Base-by-base conservation (phyloP, 2,888 invertebrate genomes). In the Drosophila neutralis region DNA sequence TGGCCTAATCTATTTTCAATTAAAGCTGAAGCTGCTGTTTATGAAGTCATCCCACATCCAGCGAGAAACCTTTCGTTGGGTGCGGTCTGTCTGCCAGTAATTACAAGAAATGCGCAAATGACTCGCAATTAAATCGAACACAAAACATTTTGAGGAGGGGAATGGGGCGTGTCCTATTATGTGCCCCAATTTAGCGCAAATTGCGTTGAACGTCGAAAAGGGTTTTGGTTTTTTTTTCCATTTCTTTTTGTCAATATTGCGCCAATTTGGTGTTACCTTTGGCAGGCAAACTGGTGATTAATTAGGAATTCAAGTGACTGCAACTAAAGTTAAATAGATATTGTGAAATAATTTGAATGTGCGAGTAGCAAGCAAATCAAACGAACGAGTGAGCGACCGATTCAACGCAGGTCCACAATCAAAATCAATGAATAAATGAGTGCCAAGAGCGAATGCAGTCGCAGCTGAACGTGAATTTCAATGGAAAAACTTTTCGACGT, bases 291-390 rank as follows among this genome's bases (percentile, higher is more conserved):
- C 73, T 68, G 60, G 71, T 81, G 80, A 87, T 86, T 87, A 90
- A 90, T 87, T 90, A 88, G 77, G 73, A 80, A 90, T 82, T 83
- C 76, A 90, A 90, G 81, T 80, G 83, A 82, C 76, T 82, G 73
- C 78, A 72, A 82, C 82, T 76, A 80, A 85, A 88, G 81, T 75
- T 88, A 88, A 88, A 87, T 83, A 86, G 83, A 88, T 87, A 87
- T 79, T 79, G 78, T 73, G 57, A 78, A 87, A 79, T 82, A 76
- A 86, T 87, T 88, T 75, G 72, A 81, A 72, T 87, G 85, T 68
- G 75, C 64, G 73, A 77, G 53, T 70, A 65, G 40, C 69, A 58
- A 24, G 62, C 61, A 78, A 80, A 73, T 78, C 78, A 80, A 84
- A 84, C 73, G 58, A 62, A 52, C 62, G 68, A 74, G 62, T 69